A percentile compares a stretch with the other conserved stretches of the same genome.
Conservation (phyloP, 2,888 invertebrate species). For the Eudasyphora cyanicolor region DNA sequence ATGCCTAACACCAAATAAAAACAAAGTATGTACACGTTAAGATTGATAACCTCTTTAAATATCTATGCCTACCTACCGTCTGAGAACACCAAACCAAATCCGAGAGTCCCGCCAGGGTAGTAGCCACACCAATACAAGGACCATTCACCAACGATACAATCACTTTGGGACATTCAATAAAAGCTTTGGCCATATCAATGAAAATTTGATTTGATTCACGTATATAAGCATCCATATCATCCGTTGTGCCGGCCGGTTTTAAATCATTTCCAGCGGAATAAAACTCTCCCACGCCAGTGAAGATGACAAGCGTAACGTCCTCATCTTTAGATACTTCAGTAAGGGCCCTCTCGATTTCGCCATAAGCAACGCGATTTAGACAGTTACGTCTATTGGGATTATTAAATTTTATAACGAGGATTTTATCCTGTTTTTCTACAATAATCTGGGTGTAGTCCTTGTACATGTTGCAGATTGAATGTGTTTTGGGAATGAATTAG, state of each 20-base stretch:
- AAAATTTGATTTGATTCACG: conserved; percentile 71
- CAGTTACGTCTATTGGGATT: conserved; percentile 91
- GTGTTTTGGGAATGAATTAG: no score
- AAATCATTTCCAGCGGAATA: conserved; percentile 73
- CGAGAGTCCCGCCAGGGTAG: conserved; percentile 89
- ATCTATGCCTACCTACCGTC: conserved; percentile 81
- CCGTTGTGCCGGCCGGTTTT: not conserved
- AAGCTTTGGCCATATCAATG: conserved; percentile 86
- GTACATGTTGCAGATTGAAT: no score
- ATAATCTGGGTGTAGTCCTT: conserved; percentile 60
- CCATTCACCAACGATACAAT: conserved; percentile 95
- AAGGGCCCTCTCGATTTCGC: conserved; percentile 84
- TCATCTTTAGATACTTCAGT: conserved; percentile 86
- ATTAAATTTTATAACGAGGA: conserved; percentile 85
- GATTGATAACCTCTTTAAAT: not conserved
- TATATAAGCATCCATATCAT: conserved; percentile 72
- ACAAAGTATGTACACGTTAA: not conserved
- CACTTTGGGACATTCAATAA: conserved; percentile 93
- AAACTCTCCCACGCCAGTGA: conserved; percentile 82
- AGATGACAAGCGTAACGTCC: conserved; percentile 84
- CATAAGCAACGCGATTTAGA: conserved; percentile 85
- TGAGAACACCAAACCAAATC: conserved; percentile 94
- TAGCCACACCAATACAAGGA: conserved; percentile 92
- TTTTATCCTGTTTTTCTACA: conserved; percentile 79
- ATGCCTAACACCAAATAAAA: conserved; percentile 83